Evolutionary conservation across 2,888 invertebrate genomes (phyloP), one percentile per base, ranked within the genome.

Genomic region (Iselma pallidipennis): DNA sequence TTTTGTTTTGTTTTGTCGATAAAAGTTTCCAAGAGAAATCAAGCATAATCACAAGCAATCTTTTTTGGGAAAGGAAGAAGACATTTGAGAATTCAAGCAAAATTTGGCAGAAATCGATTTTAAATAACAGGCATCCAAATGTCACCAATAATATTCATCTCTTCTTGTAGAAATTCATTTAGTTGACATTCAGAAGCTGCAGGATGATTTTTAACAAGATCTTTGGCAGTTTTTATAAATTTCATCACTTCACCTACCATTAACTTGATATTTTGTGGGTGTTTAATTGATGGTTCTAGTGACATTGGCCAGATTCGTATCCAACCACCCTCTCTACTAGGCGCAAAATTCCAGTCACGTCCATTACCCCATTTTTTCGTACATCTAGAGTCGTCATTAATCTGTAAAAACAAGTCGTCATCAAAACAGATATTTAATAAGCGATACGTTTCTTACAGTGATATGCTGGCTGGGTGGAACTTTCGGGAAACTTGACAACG

Each of bases 301-400:
- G 70, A 71, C 68, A 87, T 80, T 0, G 94, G 94, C 81, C 90
- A 93, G 61, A 91, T 87, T 66, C 92, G 82, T 48, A 90, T 86
- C 91, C 93, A 94, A 42, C 90, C 89, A 0, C 94, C 94, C 63
- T 91, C 89, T 14, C 83, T 82, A 1, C 84, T 82, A 5, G 85
- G 85, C 0, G 90, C 86, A 37, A 83, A 82, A 69, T 84, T 84
- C 91, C 91, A 91, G 67, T 89, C 85, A 58, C 86, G 85, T 2
- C 90, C 91, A 70, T 91, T 91, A 33, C 90, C 90, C 91, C 91
- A 91, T 6, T 82, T 71, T 67, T 83, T 82, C 64, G 82, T 79
- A 33, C 81, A 81, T 14, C 82, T 80, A 5, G 81, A 76, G n/a
- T 78, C 76, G 33, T 78, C 76, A 7, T 69, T 71, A 66, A 77